Percentiles rank a stretch among this genome's conserved stretches.
Evolutionary conservation across 1,140 invertebrate species (phyloP).

Genomic region (Anastrepha ludens): DNA sequence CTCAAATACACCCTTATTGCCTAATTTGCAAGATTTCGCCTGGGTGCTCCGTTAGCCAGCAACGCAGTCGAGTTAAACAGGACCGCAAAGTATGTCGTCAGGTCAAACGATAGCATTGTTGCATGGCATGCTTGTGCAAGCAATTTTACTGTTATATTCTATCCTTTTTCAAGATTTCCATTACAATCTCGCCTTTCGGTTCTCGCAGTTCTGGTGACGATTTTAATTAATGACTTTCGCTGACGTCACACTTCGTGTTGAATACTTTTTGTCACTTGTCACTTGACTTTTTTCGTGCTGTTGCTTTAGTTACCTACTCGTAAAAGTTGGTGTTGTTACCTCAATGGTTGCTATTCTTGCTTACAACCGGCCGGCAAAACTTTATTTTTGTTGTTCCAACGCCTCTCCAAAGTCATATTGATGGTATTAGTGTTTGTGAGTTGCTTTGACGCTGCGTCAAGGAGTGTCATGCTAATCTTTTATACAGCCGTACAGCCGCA

Average conservation of each 20-base stretch:
- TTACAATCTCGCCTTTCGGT: background rate
- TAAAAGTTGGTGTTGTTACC: no score
- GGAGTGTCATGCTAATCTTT: background rate
- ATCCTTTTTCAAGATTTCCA: background rate
- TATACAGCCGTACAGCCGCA: background rate
- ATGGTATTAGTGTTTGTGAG: background rate
- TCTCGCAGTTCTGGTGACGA: background rate
- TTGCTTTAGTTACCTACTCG: no score
- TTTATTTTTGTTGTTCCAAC: background rate
- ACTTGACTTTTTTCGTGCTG: background rate
- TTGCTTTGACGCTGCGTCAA: background rate
- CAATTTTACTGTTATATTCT: background rate
- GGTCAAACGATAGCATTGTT: background rate
- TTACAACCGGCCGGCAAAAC: no score
- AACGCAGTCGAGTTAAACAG: background rate
- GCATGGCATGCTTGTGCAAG: background rate
- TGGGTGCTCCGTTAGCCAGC: background rate
- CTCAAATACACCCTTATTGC: background rate
- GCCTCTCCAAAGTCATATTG: background rate
- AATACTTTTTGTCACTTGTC: background rate
- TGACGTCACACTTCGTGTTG: background rate
- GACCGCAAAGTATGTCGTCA: background rate
- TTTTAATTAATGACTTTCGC: constrained; percentile 36
- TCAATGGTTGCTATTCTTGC: background rate
- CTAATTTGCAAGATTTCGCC: background rate